Evolutionary conservation across 2,797 vertebrate genomes (phyloP).

Genomic region (Acrossocheilus fasciatus): DNA sequence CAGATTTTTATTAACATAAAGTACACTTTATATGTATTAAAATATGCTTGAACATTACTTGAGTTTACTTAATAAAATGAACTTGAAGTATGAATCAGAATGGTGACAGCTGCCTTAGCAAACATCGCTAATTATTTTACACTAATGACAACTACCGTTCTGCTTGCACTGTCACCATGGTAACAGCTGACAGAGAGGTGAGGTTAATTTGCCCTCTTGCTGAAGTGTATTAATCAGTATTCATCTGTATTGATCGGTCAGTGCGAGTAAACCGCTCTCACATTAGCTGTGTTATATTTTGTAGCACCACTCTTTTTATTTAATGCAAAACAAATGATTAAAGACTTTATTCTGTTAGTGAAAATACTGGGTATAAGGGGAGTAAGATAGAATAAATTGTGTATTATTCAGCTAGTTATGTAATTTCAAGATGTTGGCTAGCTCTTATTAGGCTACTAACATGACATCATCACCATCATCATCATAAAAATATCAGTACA

Average conservation of each 20-base stretch:
- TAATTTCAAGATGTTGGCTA: neutral
- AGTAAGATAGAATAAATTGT: neutral
- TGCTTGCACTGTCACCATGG: neutral
- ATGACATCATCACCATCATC: neutral
- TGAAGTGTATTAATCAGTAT: constrained; percentile 23
- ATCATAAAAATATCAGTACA: neutral
- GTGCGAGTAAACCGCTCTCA: neutral
- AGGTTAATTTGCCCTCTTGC: neutral
- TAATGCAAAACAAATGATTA: neutral
- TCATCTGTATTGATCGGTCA: constrained; percentile 11
- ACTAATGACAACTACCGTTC: neutral
- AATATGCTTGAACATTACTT: neutral
- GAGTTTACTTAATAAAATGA: neutral
- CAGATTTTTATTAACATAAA: neutral
- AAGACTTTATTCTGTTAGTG: neutral
- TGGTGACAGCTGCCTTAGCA: neutral
- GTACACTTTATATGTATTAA: neutral
- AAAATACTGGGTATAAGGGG: too few relatives aligned
- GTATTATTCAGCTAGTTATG: neutral
- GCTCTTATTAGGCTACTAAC: neutral
- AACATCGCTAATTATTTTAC: neutral
- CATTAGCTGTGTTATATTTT: neutral
- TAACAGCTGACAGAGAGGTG: neutral
- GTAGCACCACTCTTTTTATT: neutral
- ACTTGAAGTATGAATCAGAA: neutral